phyloP scores from a whole-genome alignment of 1,140 invertebrate genomes.

The Brachionus rubens region DNA sequence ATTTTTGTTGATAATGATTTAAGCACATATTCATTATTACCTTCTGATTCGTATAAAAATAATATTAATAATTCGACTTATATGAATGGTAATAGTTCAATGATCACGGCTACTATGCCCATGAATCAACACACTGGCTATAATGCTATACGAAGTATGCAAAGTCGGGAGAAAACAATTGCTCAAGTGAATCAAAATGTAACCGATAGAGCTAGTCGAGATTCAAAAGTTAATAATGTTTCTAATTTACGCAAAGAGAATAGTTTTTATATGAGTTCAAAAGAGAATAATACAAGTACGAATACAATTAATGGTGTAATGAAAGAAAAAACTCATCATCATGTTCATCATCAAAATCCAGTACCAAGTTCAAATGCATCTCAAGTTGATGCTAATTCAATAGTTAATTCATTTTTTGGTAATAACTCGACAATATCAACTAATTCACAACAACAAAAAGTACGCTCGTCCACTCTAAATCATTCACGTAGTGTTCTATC shows the following conservation, averaged over 20 bases:
- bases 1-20: conserved; percentile 43
- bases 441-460: conserved; percentile 35
- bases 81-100: not conserved
- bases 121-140: not conserved
- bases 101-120: conserved; percentile 12
- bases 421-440: conserved; percentile 45
- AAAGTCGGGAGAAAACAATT: conserved; percentile 23
- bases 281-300: conserved; percentile 21
- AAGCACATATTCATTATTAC: conserved; percentile 27
- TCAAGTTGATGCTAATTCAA: conserved; percentile 34
- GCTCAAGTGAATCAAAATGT: conserved; percentile 27
- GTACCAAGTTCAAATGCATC: not conserved
- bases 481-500: conserved; percentile 44
- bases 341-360: not conserved
- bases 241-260: conserved; percentile 33
- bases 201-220: conserved; percentile 17
- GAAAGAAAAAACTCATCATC: conserved; percentile 1
- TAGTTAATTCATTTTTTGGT: conserved; percentile 42
- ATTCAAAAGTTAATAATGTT: conserved; percentile 6
- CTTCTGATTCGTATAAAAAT: conserved; percentile 41
- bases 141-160: not conserved
- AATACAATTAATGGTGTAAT: conserved; percentile 1
- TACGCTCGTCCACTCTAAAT: conserved; percentile 34
- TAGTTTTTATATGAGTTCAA: conserved; percentile 23
- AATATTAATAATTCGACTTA: conserved; percentile 1